Percentiles rank a stretch among this genome's conserved stretches.
Conservation (phyloP, 2,797 vertebrate species). For the Serranus cabrilla region DNA sequence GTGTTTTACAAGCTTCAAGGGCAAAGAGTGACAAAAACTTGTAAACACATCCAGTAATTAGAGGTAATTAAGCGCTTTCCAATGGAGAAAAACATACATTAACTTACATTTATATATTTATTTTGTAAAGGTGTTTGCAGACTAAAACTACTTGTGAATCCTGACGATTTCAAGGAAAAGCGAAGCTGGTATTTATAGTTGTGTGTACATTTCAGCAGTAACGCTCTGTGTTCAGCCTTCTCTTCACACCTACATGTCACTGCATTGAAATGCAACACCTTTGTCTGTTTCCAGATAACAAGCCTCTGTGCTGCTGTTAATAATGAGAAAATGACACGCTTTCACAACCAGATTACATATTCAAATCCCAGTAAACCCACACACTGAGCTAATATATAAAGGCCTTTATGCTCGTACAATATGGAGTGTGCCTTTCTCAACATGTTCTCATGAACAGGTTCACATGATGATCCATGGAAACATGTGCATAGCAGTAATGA, state of each 20-base stretch:
- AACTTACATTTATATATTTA: too few species aligned
- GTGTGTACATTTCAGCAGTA: not conserved
- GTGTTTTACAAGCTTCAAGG: not conserved
- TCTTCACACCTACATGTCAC: not conserved
- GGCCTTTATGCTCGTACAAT: not conserved
- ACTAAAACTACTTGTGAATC: not conserved
- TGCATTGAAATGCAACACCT: conserved; percentile 1
- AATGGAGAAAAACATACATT: too few species aligned
- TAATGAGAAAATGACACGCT: not conserved
- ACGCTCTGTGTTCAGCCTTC: not conserved
- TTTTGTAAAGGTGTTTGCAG: not conserved
- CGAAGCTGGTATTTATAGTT: too few species aligned
- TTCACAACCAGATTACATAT: not conserved
- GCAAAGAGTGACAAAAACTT: not conserved
- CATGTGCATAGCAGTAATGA: too few species aligned
- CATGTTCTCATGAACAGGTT: too few species aligned
- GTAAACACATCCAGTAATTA: not conserved
- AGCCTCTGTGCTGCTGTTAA: not conserved
- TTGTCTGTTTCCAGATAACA: not conserved
- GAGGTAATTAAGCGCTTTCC: not conserved
- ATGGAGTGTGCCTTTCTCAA: too few species aligned
- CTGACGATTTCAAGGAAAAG: too few species aligned
- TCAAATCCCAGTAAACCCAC: conserved; percentile 3
- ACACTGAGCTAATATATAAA: not conserved
- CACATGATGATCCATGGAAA: too few species aligned